These are phyloP conservation scores for Ceramica pisi DNA, from an alignment of 2,888 invertebrate species.

Conservation along the genomic window DNA sequence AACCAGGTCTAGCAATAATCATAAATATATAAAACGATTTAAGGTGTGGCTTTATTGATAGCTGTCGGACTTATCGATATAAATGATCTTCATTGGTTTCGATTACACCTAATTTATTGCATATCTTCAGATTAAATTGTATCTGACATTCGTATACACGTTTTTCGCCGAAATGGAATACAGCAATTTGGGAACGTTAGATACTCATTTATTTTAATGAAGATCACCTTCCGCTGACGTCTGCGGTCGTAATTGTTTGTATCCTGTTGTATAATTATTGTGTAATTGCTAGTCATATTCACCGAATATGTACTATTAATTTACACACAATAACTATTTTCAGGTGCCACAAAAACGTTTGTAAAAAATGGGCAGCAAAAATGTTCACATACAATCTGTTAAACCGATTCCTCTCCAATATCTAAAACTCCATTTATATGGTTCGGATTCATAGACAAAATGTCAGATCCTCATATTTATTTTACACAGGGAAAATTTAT, in stretches of 20 bases:
- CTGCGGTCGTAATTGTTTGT: slow-evolving; percentile 64
- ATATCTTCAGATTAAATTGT: slow-evolving; percentile 36
- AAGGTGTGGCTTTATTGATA: slow-evolving; percentile 57
- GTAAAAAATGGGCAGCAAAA: slow-evolving; percentile 3
- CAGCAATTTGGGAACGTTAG: slow-evolving; percentile 42
- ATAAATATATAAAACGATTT: slow-evolving; percentile 58
- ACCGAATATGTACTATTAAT: slow-evolving; percentile 20
- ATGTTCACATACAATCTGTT: slow-evolving; percentile 19
- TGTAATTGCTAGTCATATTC: slow-evolving; percentile 45
- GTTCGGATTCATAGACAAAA: slow-evolving; percentile 45
- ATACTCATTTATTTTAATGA: slow-evolving; percentile 57
- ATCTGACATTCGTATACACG: slow-evolving; percentile 12
- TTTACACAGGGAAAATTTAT: slow-evolving; percentile 56
- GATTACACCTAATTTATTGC: slow-evolving; percentile 42
- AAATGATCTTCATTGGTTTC: slow-evolving; percentile 46
- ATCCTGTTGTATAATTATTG: slow-evolving; percentile 67
- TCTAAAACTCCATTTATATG: slow-evolving; percentile 31
- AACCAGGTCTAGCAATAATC: slow-evolving; percentile 37
- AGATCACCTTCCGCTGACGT: slow-evolving; percentile 69
- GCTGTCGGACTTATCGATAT: slow-evolving; percentile 46
- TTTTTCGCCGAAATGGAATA: slow-evolving; percentile 43
- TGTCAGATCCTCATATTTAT: slow-evolving; percentile 53
- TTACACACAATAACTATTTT: slow-evolving; percentile 14
- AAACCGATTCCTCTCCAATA: slow-evolving; percentile 7
- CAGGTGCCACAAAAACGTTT: neutral